Evolutionary conservation across 2,888 invertebrate species (phyloP), one percentile per base, ranked within the genome.

Genomic region (Limnephilus auricula): DNA sequence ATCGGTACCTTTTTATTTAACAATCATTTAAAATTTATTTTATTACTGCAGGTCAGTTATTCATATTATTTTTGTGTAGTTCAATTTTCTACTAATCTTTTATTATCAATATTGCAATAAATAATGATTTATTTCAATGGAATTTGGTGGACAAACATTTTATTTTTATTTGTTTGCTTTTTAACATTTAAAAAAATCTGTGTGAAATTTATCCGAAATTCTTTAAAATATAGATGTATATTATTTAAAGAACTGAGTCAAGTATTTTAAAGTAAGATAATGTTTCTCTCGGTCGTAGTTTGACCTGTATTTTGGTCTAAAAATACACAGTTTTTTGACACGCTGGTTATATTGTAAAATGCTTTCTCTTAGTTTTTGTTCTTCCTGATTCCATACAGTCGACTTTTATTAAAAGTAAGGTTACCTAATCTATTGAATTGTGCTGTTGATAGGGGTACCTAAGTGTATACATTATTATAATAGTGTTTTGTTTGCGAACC

Each of bases 221-320:
- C 50, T 15, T 18, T 25, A 18, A 65, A 65, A 18, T 65, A 65
- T 65, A 9, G 6, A 65, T n/a, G 25, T 65, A 45, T 15, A 45
- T 45, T 45, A 25, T 65, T 25, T n/a, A n/a, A 25, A 65, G 65
- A 65, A 65, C 25, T 25, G 65, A 9, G 32, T 80, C 80, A 15
- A 80, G 13, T 80, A 80, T 80, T 80, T 80, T 80, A 31, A 80
- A 80, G 80, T 30, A 80, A 80, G 80, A 80, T 80, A 80, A 80
- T 32, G 80, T 83, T 37, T 83, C 83, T 83, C 37, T 32, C 18
- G 2, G 32, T 83, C 31, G 31, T 0, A 12, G 15, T 87, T 78
- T 88, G 87, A 88, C 87, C 87, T 78, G 78, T 88, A 78, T 88
- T 88, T 34, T 78, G 37, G 10, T 65, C 87, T 88, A 88, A 88